Conservation (phyloP, 2,888 invertebrate genomes). For the Atethmia centrago region DNA sequence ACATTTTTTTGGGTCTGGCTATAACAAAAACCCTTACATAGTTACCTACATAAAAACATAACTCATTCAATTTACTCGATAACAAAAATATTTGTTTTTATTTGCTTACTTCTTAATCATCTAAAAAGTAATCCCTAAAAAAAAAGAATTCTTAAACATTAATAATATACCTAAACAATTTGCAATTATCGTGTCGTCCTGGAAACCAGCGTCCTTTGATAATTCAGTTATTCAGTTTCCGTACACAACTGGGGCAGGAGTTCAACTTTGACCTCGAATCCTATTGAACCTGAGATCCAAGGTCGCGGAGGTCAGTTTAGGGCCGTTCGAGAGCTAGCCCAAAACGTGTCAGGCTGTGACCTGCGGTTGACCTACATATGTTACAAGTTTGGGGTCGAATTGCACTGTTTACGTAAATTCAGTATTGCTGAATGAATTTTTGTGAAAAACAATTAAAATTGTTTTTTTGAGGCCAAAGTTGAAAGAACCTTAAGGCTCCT, state of each 20-base stretch:
- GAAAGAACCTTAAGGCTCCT: not conserved
- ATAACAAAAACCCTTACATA: too few relatives aligned
- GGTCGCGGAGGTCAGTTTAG: conserved; percentile 83
- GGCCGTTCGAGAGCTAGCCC: conserved; percentile 81
- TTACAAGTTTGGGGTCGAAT: conserved; percentile 79
- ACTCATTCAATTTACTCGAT: not conserved
- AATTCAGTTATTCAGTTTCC: conserved; percentile 57
- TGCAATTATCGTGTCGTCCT: conserved; percentile 21
- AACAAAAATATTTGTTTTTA: not conserved
- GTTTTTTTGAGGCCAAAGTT: not conserved
- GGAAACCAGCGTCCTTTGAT: conserved; percentile 36
- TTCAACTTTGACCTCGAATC: conserved; percentile 77
- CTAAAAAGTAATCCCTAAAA: not conserved
- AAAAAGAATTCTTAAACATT: not conserved
- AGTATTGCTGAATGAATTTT: conserved; percentile 7
- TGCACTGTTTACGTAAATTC: conserved; percentile 63
- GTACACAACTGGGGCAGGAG: conserved; percentile 62
- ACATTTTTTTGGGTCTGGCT: not conserved
- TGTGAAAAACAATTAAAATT: not conserved
- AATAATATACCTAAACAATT: not conserved
- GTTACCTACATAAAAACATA: not conserved
- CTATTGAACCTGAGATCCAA: conserved; percentile 77
- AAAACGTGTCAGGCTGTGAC: conserved; percentile 79
- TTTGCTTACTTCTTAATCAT: not conserved
- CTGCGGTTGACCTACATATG: conserved; percentile 80